Conservation (phyloP, 2,888 invertebrate species). For the Melanophora roralis region DNA sequence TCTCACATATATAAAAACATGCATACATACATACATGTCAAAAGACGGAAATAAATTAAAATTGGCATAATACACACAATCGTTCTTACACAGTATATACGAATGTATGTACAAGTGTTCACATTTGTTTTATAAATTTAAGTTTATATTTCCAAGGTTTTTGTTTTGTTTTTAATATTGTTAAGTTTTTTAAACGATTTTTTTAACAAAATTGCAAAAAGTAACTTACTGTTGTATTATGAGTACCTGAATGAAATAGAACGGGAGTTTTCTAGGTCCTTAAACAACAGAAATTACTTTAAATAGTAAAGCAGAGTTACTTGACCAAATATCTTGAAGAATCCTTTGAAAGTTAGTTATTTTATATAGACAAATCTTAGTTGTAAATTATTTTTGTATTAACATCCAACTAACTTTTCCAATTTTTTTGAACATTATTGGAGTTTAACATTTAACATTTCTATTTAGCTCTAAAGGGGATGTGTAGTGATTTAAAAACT, state of each 20-base stretch:
- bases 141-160: constrained; percentile 50
- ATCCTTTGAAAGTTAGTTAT: too few species aligned
- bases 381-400: too few species aligned
- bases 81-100: too few species aligned
- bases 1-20: background rate
- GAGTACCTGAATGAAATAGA: constrained; percentile 55
- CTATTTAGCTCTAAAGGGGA: too few species aligned
- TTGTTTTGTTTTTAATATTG: background rate
- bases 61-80: constrained; percentile 29
- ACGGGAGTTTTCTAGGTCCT: constrained; percentile 52
- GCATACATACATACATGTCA: background rate
- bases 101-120: too few species aligned
- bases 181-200: background rate
- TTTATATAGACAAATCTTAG: too few species aligned
- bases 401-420: too few species aligned
- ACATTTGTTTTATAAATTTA: background rate
- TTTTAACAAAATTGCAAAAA: background rate
- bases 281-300: constrained; percentile 8
- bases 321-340: too few species aligned
- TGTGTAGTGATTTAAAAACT: too few species aligned
- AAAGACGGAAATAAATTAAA: constrained; percentile 44
- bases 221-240: constrained; percentile 35
- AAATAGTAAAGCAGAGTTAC: background rate
- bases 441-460: too few species aligned
- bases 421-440: too few species aligned